Evolutionary conservation across 1,140 invertebrate species (phyloP), one percentile per base, ranked within the genome.

Genomic region (Cotesia vestalis): DNA sequence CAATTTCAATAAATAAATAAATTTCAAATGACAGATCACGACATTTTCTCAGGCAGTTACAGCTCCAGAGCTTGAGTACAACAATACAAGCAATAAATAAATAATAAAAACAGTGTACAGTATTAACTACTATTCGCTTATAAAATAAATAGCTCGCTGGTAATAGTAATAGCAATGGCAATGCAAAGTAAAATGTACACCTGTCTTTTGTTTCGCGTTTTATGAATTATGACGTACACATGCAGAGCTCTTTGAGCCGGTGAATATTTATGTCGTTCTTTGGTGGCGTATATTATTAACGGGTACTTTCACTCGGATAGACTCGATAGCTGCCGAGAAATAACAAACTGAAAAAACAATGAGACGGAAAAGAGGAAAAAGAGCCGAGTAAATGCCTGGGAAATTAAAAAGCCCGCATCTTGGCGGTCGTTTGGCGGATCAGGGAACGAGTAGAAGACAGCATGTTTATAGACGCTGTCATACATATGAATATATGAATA

Each of bases 201-300:
- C 69, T 70, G 69, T 70, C 69, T 62, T 53, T 52, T 66, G 64
- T 66, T 52, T 51, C 46, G 3, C n/a, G 51, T 66, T 53, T 46
- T 55, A 55, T 55, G 17, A 55, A 55, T 35, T 52, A 66, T 66
- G 64, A 66, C 51, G 34, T 52, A 66, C 46, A 51, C n/a, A 66
- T 46, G 20, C n/a, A 46, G 40, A 46, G 38, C 38, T 66, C 38
- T 66, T 46, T 27, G 27, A 34, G 20, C 46, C 4, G 12, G 36
- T 55, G 38, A 46, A 8, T 66, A 52, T 66, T 66, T 53, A 66
- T 66, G 46, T 35, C 46, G 51, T 64, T 64, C 62, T 46, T 36
- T 46, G 38, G 17, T 46, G 62, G 27, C 27, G 27, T 27, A 27
- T 27, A 27, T 27, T 46, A 46, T 46, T 46, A 46, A 46, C 40